A percentile compares a stretch with the other conserved stretches of the same genome.
Conservation (phyloP, 2,888 invertebrate genomes). For the Macrophya annulata region DNA sequence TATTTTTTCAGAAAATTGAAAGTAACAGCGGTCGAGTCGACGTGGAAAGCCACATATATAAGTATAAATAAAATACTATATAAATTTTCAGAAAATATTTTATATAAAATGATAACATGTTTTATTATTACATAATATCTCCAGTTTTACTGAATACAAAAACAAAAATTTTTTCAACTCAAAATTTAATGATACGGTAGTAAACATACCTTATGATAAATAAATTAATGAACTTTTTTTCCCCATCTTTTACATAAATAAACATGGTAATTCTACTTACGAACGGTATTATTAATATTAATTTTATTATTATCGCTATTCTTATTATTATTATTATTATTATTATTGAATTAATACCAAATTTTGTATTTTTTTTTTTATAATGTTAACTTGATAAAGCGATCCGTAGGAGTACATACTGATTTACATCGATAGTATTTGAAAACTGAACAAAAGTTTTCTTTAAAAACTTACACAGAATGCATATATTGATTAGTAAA, state of each 20-base stretch:
- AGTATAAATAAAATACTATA: too few species aligned
- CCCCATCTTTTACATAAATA: conserved; percentile 47
- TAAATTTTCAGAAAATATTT: neutral
- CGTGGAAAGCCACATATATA: neutral
- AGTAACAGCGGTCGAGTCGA: neutral
- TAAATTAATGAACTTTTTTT: conserved; percentile 24
- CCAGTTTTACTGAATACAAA: neutral
- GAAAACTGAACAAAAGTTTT: conserved; percentile 54
- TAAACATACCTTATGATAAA: neutral
- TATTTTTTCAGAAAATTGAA: neutral
- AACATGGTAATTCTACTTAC: conserved; percentile 70
- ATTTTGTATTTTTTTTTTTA: conserved; percentile 54
- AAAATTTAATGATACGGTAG: neutral
- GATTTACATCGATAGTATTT: conserved; percentile 64
- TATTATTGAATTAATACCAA: conserved; percentile 70
- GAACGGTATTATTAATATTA: conserved; percentile 72
- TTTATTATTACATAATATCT: neutral
- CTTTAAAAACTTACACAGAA: conserved; percentile 48
- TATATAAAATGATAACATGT: neutral
- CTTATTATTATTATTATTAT: conserved; percentile 70
- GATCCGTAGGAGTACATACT: conserved; percentile 68
- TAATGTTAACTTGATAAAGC: conserved; percentile 54
- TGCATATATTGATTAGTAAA: neutral
- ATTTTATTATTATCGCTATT: conserved; percentile 71
- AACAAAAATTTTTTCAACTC: neutral